Base-by-base conservation (phyloP, 2,797 vertebrate species). In the Sebastes diploproa region DNA sequence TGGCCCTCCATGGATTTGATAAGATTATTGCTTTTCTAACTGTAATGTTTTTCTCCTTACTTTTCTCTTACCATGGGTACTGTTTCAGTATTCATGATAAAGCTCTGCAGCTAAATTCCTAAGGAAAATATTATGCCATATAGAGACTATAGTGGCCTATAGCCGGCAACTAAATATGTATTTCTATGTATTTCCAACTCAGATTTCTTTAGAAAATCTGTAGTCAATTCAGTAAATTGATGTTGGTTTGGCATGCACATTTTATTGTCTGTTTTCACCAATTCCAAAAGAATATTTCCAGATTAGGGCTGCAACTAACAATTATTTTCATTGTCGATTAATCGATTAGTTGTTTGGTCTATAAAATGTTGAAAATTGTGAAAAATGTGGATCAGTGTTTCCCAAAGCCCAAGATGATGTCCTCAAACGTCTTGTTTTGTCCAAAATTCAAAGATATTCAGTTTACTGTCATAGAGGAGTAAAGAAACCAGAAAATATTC, bases 1-100 rank as follows among this genome's bases (percentile, higher is more conserved):
- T 90, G 87, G 91, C 87, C 79, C 93, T 92, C 92, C 46, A 22
- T 88, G 91, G 91, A 92, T 92, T 92, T 89, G 86, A 92, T 88
- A 81, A 86, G 78, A 92, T 92, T 92, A 92, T 88, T 92, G 85
- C 90, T 88, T 86, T 90, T 89, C 76, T 84, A 75, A 86, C 79
- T 89, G 72, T 80, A 81, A 88, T 90, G 81, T 82, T 91, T 88
- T 93, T 79, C 52, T 52, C 82, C 72, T 75, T 84, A 82, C 80
- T 85, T 84, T 86, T 78, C 63, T 67, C 69, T 85, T 68, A 88
- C 80, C 64, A 72, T 71, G 75, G 50, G 82, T 86, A 72, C 77
- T 58, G 16, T 78, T 76, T 86, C 66, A 59, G 46, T 74, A 76
- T 85, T 82, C 72, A 70, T 69, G 42, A 85, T 77, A 77, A 59